phyloP scores from a whole-genome alignment of 2,888 invertebrate genomes.

The Drosophila kambysellisi region DNA sequence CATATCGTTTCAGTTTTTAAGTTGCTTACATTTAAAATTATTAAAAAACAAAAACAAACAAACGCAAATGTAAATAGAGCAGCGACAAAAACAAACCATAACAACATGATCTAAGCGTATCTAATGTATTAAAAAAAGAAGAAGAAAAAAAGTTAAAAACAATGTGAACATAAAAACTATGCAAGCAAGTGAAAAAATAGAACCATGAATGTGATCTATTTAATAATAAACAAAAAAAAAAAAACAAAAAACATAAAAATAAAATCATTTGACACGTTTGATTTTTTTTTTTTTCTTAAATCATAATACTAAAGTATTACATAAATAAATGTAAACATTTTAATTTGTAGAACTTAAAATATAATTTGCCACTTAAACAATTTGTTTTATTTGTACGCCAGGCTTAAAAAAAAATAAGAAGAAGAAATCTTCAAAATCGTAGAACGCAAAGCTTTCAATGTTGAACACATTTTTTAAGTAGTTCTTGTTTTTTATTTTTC shows the following conservation, averaged over 20 bases:
- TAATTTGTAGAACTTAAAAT: constrained; percentile 66
- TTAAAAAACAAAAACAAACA: constrained; percentile 6
- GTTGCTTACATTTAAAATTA: constrained; percentile 23
- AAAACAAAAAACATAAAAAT: constrained; percentile 26
- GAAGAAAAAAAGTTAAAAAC: constrained; percentile 47
- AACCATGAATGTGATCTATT: constrained; percentile 85
- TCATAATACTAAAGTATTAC: constrained; percentile 49
- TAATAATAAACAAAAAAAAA: constrained; percentile 62
- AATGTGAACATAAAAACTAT: constrained; percentile 74
- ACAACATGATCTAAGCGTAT: constrained; percentile 40
- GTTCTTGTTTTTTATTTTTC: constrained; percentile 9
- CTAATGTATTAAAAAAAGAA: constrained; percentile 39
- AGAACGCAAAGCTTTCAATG: constrained; percentile 49
- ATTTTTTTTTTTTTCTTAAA: constrained; percentile 22
- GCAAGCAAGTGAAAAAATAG: constrained; percentile 81
- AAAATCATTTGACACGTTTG: constrained; percentile 32
- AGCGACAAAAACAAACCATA: constrained; percentile 19
- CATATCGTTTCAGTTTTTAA: constrained; percentile 26
- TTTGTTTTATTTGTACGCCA: constrained; percentile 46
- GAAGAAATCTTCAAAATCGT: constrained; percentile 11
- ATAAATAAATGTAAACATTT: constrained; percentile 53
- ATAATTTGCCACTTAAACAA: constrained; percentile 46
- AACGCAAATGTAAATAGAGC: constrained; percentile 43
- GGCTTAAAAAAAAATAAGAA: constrained; percentile 36
- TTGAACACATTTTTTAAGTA: constrained; percentile 5